phyloP scores from a whole-genome alignment of 2,888 invertebrate genomes.

The Meta bourneti region DNA sequence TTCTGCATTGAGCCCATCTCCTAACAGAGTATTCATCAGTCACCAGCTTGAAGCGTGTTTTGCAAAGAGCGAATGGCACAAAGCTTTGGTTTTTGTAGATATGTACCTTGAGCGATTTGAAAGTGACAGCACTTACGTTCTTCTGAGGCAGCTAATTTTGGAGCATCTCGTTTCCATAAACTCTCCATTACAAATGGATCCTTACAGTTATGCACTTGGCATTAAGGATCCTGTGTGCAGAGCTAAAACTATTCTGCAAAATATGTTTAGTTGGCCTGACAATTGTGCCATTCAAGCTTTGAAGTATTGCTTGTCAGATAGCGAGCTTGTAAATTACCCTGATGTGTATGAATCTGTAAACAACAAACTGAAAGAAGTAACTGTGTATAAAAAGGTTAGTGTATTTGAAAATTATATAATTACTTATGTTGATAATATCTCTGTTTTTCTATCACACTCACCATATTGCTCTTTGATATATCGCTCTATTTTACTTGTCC shows the following conservation, averaged over 20 bases:
- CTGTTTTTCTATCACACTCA: background rate
- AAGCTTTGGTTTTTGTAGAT: slow-evolving; percentile 56
- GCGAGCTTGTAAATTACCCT: slow-evolving; percentile 2
- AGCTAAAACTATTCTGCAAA: slow-evolving; percentile 55
- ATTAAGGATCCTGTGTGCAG: slow-evolving; percentile 53
- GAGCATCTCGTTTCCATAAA: slow-evolving; percentile 47
- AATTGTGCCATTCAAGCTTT: slow-evolving; percentile 55
- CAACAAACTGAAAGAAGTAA: slow-evolving; percentile 56
- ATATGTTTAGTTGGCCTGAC: slow-evolving; percentile 67
- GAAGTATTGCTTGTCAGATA: slow-evolving; percentile 68
- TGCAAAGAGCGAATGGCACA: slow-evolving; percentile 51
- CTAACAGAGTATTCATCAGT: slow-evolving; percentile 33
- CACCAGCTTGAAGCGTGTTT: slow-evolving; percentile 53
- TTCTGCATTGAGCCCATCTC: slow-evolving; percentile 59
- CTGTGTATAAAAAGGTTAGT: slow-evolving; percentile 66
- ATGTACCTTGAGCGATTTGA: slow-evolving; percentile 46
- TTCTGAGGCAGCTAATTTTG: slow-evolving; percentile 55
- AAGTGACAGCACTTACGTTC: slow-evolving; percentile 20
- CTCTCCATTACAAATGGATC: slow-evolving; percentile 18
- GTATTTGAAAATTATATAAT: background rate
- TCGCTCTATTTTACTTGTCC: too few relatives aligned
- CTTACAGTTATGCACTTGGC: slow-evolving; percentile 56
- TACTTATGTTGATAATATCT: background rate
- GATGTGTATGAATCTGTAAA: slow-evolving; percentile 36
- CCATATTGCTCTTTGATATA: too few relatives aligned